Evolutionary conservation across 2,888 invertebrate species (phyloP).

Genomic region (Noctua comes): DNA sequence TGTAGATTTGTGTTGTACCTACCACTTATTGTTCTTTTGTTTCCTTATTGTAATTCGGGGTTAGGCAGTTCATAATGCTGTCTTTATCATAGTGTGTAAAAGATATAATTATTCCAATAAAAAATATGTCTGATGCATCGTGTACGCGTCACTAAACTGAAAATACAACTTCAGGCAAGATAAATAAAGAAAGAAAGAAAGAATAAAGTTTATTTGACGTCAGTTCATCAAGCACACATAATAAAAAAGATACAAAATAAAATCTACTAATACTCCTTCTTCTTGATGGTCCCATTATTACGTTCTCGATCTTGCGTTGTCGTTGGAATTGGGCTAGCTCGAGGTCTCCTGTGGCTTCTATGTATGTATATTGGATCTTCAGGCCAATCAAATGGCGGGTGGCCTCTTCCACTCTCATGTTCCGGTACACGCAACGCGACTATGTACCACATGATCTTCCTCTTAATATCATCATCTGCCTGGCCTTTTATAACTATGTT

Average conservation of each 20-base stretch:
- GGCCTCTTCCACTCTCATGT: not conserved
- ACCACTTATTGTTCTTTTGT: constrained; percentile 32
- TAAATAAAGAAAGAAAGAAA: too few relatives aligned
- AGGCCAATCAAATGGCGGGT: not conserved
- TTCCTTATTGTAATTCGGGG: not conserved
- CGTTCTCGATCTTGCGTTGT: not conserved
- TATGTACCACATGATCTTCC: not conserved
- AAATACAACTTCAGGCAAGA: not conserved
- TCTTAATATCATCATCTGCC: not conserved
- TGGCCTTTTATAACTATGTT: not conserved
- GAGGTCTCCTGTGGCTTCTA: not conserved
- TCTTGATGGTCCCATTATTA: not conserved
- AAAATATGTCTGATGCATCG: not conserved
- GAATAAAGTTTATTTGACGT: too few relatives aligned
- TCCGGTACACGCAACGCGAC: not conserved
- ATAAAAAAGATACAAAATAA: too few relatives aligned
- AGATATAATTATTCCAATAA: too few relatives aligned
- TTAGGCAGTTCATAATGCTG: not conserved
- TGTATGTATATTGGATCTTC: not conserved
- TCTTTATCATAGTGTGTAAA: not conserved
- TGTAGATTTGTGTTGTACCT: constrained; percentile 8
- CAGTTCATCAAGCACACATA: too few relatives aligned
- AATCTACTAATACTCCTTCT: not conserved
- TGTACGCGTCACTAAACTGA: not conserved
- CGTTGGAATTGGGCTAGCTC: not conserved